Evolutionary conservation across 2,113 vertebrate genomes (phyloP).

Genomic region (Cygnus atratus): DNA sequence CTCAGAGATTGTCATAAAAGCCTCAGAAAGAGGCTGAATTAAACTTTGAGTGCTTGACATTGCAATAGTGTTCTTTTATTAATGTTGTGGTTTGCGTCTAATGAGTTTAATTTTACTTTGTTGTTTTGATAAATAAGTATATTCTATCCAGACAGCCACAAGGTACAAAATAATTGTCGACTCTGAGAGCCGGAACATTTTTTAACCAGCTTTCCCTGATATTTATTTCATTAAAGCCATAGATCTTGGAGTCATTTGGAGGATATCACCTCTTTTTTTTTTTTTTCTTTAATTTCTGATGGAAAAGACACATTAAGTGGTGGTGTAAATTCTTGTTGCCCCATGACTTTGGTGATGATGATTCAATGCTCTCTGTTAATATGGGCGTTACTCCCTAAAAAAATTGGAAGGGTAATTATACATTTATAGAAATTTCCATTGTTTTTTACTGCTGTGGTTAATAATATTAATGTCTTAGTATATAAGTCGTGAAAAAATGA

Average conservation of each 20-base stretch:
- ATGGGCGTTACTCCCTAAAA: neutral
- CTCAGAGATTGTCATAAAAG: neutral
- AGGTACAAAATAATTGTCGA: slow-evolving; percentile 36
- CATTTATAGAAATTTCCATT: neutral
- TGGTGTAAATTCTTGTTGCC: neutral
- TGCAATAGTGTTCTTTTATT: neutral
- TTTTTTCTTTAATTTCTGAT: neutral
- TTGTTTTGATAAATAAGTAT: slow-evolving; percentile 40
- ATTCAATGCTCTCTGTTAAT: neutral
- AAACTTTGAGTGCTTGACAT: neutral
- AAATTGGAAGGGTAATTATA: neutral
- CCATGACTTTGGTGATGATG: neutral
- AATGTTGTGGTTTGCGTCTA: slow-evolving; percentile 28
- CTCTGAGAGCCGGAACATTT: neutral
- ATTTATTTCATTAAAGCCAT: slow-evolving; percentile 10
- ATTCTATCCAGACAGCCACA: slow-evolving; percentile 8
- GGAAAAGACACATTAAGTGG: neutral
- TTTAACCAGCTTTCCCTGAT: slow-evolving; percentile 6
- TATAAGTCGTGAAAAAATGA: neutral
- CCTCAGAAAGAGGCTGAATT: neutral
- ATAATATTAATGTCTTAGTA: neutral
- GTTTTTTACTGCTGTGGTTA: neutral
- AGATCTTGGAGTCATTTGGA: neutral
- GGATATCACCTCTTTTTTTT: neutral
- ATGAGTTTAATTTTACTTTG: slow-evolving; percentile 33